These are phyloP conservation scores for Microplitis demolitor DNA, from an alignment of 1,140 invertebrate species.

Conservation along the genomic window DNA sequence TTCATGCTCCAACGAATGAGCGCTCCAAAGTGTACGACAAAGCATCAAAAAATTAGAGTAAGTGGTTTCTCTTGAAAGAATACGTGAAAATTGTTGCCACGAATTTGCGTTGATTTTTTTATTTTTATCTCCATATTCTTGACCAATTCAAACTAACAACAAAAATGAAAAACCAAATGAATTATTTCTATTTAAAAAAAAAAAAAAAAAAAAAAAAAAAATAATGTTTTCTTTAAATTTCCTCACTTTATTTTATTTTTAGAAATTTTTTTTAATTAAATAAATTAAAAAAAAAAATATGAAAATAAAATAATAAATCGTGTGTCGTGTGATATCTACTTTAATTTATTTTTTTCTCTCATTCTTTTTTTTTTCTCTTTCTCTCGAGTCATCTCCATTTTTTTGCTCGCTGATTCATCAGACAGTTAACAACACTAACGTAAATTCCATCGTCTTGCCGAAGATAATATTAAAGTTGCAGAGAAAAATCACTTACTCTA, in stretches of 20 bases:
- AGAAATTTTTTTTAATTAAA: not conserved
- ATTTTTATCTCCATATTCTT: constrained; percentile 14
- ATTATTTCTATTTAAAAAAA: not conserved
- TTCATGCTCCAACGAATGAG: constrained; percentile 87
- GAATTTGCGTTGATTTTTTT: constrained; percentile 14
- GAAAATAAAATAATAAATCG: not conserved
- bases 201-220: too few relatives aligned
- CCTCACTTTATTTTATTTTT: not conserved
- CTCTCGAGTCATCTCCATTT: constrained; percentile 17
- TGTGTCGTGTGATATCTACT: not conserved
- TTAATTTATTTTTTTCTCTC: constrained; percentile 8
- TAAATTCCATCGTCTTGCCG: constrained; percentile 24
- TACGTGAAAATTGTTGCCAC: constrained; percentile 45
- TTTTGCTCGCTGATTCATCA: constrained; percentile 3
- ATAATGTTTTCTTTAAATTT: not conserved
- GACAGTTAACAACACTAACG: constrained; percentile 45
- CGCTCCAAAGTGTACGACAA: constrained; percentile 79
- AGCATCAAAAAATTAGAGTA: constrained; percentile 90
- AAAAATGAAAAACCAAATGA: not conserved
- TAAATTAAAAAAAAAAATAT: not conserved
- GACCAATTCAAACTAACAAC: not conserved
- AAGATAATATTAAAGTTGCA: constrained; percentile 23
- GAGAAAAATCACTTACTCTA: constrained; percentile 56
- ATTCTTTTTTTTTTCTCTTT: constrained; percentile 15
- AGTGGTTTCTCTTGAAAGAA: constrained; percentile 64